These are phyloP conservation scores for Caenorhabditis panamensis DNA, from an alignment of 2,888 invertebrate species.

Conservation along the genomic window DNA sequence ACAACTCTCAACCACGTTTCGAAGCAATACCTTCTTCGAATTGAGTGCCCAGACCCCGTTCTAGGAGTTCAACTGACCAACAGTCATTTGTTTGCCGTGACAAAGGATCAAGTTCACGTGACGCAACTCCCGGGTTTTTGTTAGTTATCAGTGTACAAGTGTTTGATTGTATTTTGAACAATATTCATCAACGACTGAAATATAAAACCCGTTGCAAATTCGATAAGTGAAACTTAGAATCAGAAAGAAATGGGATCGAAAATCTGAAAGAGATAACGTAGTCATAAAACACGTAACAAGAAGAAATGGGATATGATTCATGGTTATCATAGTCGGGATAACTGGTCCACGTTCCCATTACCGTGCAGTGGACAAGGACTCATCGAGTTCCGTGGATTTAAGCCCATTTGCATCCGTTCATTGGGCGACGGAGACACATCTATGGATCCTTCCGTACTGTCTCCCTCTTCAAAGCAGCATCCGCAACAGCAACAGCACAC, in stretches of 20 bases:
- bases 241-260: conserved; percentile 2
- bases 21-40: conserved; percentile 51
- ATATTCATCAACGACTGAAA: not conserved
- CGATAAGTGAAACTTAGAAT: not conserved
- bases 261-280: not conserved
- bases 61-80: conserved; percentile 40
- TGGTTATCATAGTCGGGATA: conserved; percentile 26
- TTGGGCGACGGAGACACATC: conserved; percentile 60
- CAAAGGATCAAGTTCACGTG: conserved; percentile 37
- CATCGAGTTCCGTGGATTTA: conserved; percentile 45
- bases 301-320: too few species aligned
- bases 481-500: conserved; percentile 73
- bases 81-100: conserved; percentile 18
- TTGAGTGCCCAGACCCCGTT: conserved; percentile 37
- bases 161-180: too few species aligned
- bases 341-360: conserved; percentile 3
- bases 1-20: conserved; percentile 50
- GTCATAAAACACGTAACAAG: conserved; percentile 20
- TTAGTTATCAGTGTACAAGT: not conserved
- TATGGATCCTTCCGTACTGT: conserved; percentile 65
- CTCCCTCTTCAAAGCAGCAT: conserved; percentile 70
- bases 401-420: conserved; percentile 62
- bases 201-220: not conserved
- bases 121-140: conserved; percentile 5
- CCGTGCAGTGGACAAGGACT: conserved; percentile 56